Evolutionary conservation across 1,140 invertebrate species (phyloP), one percentile per base, ranked within the genome.

Genomic region (Nymphalis io): DNA sequence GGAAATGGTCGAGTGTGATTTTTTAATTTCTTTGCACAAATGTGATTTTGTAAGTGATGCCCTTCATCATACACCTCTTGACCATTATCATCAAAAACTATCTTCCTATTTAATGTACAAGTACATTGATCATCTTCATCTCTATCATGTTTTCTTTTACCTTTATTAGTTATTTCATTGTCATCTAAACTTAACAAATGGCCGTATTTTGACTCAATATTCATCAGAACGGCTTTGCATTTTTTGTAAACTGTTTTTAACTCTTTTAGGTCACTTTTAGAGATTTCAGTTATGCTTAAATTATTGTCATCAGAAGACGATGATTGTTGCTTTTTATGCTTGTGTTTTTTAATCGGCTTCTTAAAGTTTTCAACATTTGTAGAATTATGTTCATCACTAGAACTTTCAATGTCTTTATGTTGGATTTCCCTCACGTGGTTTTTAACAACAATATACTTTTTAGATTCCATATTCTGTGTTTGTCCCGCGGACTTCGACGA

Each of bases 161-260:
- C 20, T 42, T 3, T 62, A 65, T 15, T 5, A 33, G 58, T 8
- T 48, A 44, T 27, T 66, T 74, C 58, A 55, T 38, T 64, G 48
- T 79, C n/a, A n/a, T n/a, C 51, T 39, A 83, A 55, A 44, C 83
- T 68, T 27, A 89, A 68, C 65, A 91, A 84, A 76, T 88, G 83
- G 6, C 88, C 87, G 73, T 90, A 91, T 71, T 91, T 91, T 5
- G 53, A 59, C 72, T 90, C 87, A n/a, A 91, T 89, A 70, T 86
- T 89, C 6, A 70, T 69, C 3, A 91, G 60, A 59, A 89, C 73
- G 13, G 70, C 44, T 70, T 85, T 87, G 64, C 89, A 90, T 39
- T 85, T 84, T 16, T 72, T 74, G 39, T 90, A 90, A 39, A 84
- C 76, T 18, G 61, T 58, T 73, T 64, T 79, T 33, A 91, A 60